Conservation (phyloP, 2,797 vertebrate species). For the Sebastes dallii region DNA sequence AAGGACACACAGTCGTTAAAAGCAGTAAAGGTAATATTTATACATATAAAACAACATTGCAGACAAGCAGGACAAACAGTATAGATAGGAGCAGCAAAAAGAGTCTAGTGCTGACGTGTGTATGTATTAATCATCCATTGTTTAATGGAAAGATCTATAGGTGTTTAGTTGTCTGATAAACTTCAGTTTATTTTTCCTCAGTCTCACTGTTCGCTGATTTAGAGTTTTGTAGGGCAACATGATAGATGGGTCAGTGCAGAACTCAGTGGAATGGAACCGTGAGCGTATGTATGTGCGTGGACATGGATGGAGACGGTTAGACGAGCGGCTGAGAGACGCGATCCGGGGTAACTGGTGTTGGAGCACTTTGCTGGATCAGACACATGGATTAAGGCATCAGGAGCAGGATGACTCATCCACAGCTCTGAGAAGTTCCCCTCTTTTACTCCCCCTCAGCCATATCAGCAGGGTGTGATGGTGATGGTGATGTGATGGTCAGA, state of each 20-base stretch:
- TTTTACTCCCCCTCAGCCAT: conserved; percentile 25
- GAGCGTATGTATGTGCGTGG: conserved; percentile 3
- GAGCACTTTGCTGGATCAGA: conserved; percentile 40
- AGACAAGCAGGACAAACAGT: too few relatives aligned
- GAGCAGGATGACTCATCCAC: conserved; percentile 72
- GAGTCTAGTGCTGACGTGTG: too few relatives aligned
- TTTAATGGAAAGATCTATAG: too few relatives aligned
- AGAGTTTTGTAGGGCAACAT: background rate
- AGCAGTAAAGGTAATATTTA: too few relatives aligned
- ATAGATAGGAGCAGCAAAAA: too few relatives aligned
- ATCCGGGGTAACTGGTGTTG: conserved; percentile 12
- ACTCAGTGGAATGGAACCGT: background rate
- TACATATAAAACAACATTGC: too few relatives aligned
- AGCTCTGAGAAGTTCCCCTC: conserved; percentile 16
- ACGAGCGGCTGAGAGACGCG: background rate
- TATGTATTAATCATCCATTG: too few relatives aligned
- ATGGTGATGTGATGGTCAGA: conserved; percentile 58
- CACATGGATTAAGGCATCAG: conserved; percentile 65
- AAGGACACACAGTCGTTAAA: too few relatives aligned
- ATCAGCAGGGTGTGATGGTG: conserved; percentile 43
- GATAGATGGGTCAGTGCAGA: background rate
- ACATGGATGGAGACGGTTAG: background rate
- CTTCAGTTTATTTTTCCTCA: too few relatives aligned
- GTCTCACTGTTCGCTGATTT: background rate
- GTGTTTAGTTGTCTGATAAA: too few relatives aligned